Evolutionary conservation across 2,888 invertebrate species (phyloP).

Genomic region (Agonum fuliginosum): DNA sequence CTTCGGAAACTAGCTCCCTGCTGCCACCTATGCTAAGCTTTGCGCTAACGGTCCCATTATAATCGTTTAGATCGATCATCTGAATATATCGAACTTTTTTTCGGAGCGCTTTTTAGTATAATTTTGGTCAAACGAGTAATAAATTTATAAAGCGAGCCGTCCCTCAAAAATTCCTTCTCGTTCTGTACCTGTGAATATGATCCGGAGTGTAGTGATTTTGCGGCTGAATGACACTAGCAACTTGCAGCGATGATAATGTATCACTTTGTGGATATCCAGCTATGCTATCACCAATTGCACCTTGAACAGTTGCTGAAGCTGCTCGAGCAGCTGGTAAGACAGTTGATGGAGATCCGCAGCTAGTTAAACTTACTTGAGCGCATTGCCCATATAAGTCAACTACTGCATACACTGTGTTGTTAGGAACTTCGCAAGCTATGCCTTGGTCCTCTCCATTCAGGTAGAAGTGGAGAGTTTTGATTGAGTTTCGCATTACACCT

Average conservation of each 20-base stretch:
- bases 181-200: constrained; percentile 66
- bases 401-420: constrained; percentile 91
- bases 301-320: constrained; percentile 72
- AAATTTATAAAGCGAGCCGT: neutral
- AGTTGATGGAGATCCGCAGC: constrained; percentile 68
- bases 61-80: too few relatives aligned
- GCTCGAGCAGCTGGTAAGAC: constrained; percentile 69
- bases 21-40: too few relatives aligned
- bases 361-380: constrained; percentile 83
- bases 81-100: too few relatives aligned
- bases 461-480: constrained; percentile 89
- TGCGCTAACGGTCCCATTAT: too few relatives aligned
- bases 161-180: too few relatives aligned
- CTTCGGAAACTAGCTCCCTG: too few relatives aligned
- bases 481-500: constrained; percentile 90
- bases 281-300: constrained; percentile 70
- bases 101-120: too few relatives aligned
- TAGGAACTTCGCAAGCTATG: constrained; percentile 86
- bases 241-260: constrained; percentile 71
- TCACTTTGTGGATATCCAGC: constrained; percentile 70
- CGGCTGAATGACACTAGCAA: constrained; percentile 68
- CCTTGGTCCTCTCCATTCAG: constrained; percentile 92
- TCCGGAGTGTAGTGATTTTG: constrained; percentile 62
- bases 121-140: too few relatives aligned
- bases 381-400: constrained; percentile 96